Evolutionary conservation across 2,113 vertebrate species (phyloP), one percentile per base, ranked within the genome.

Genomic region (Ceyx cyanopectus): DNA sequence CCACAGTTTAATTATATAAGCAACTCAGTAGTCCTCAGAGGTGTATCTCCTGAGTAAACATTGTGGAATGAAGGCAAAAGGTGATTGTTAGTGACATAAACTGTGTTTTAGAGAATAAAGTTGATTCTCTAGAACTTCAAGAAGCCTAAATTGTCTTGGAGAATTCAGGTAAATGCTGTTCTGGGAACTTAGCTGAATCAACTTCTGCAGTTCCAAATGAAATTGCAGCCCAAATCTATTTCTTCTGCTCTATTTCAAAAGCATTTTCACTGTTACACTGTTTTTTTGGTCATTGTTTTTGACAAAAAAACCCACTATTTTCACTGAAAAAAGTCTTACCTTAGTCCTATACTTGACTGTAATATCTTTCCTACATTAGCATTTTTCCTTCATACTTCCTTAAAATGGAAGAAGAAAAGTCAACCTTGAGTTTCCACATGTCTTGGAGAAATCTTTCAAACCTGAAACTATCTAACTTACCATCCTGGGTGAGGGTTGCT

Each of bases 331-430:
- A 81, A 93, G 26, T 21, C 13, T 75, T 83, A 14, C 41, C 14
- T 20, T 83, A 68, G 48, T 78, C 24, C 41, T 77, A 12, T 90
- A 62, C 45, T 73, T 85, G 76, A 65, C 76, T 57, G 61, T 74
- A 79, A 66, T 78, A 68, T 81, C 91, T 96, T 95, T 76, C 68
- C 70, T 79, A 16, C 15, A 37, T 56, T 68, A 81, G 5, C 30
- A 7, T 66, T 92, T 45, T 87, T 92, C 30, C 46, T 91, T 95
- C 73, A 70, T 86, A 63, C 67, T 90, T 46, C 19, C 90, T 69
- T 74, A 92, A 80, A 84, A 92, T 78, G 34, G 34, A 37, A 37
- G 34, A 37, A 61, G 56, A 79, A 46, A 54, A 77, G 32, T 66
- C 40, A 68, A 10, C 45, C 73, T 87, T 84, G 78, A 81, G 80